Evolutionary conservation across 2,797 vertebrate genomes (phyloP).

Genomic region (Hoplostethus atlanticus): DNA sequence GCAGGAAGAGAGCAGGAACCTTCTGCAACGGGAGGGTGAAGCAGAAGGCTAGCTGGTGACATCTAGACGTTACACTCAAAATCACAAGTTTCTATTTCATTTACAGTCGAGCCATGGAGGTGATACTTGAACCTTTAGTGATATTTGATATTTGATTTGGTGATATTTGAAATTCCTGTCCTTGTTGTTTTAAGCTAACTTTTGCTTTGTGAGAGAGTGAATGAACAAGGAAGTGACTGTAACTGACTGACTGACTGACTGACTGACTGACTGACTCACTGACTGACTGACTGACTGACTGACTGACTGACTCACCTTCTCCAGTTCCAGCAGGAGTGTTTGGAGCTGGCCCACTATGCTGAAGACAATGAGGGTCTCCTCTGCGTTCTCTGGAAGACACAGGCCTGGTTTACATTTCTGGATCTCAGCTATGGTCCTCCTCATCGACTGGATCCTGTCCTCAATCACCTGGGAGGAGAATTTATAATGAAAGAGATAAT

Average conservation of each 20-base stretch:
- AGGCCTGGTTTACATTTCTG: slow-evolving; percentile 87
- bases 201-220: no score
- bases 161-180: no score
- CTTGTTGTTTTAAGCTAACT: no score
- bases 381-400: slow-evolving; percentile 83
- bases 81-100: no score
- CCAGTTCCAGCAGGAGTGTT: slow-evolving; percentile 86
- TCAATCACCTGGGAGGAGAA: slow-evolving; percentile 80
- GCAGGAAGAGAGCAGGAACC: slow-evolving; percentile 73
- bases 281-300: rapidly evolving
- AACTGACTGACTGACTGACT: no score
- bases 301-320: slow-evolving; percentile 78
- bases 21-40: slow-evolving; percentile 48
- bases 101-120: no score
- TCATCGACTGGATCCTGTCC: slow-evolving; percentile 88
- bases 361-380: slow-evolving; percentile 87
- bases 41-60: not conserved
- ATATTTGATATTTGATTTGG: no score
- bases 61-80: not conserved
- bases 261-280: not conserved
- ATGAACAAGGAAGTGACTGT: not conserved
- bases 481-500: not conserved
- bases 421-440: slow-evolving; percentile 86
- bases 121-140: no score
- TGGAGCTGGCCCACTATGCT: slow-evolving; percentile 84